These are phyloP conservation scores for Syngnathus acus DNA, from an alignment of 2,797 vertebrate species.

Conservation along the genomic window DNA sequence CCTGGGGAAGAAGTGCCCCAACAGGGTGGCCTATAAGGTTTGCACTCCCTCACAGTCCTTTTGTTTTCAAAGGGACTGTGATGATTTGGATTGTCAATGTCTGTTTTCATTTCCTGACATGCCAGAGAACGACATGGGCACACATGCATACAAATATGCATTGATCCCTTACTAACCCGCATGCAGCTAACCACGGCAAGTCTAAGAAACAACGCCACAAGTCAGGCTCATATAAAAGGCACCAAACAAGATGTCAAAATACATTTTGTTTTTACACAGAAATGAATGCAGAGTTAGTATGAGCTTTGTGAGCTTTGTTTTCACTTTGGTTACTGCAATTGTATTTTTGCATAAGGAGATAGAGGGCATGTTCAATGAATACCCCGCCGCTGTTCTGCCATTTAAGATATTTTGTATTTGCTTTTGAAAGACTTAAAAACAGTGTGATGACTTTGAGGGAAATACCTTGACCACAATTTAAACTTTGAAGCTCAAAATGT, in stretches of 20 bases:
- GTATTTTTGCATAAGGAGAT: slow-evolving; percentile 55
- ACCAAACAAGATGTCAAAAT: slow-evolving; percentile 1
- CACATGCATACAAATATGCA: slow-evolving; percentile 38
- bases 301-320: slow-evolving; percentile 58
- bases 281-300: slow-evolving; percentile 1
- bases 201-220: slow-evolving; percentile 61
- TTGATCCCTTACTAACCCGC: slow-evolving; percentile 65
- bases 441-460: background rate
- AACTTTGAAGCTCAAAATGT: background rate
- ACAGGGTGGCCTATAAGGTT: slow-evolving; percentile 98
- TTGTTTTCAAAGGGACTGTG: slow-evolving; percentile 38
- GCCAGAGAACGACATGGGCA: slow-evolving; percentile 55
- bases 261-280: background rate
- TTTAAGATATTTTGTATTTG: background rate
- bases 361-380: slow-evolving; percentile 40
- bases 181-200: slow-evolving; percentile 60
- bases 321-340: slow-evolving; percentile 51
- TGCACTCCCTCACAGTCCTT: slow-evolving; percentile 67
- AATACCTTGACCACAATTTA: too few relatives aligned
- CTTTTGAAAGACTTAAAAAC: background rate
- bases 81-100: slow-evolving; percentile 37
- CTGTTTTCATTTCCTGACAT: slow-evolving; percentile 49
- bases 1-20: slow-evolving; percentile 96
- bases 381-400: slow-evolving; percentile 21
- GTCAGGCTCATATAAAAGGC: slow-evolving; percentile 31